These are phyloP conservation scores for Laothoe populi DNA, from an alignment of 2,888 invertebrate genomes.

Conservation along the genomic window DNA sequence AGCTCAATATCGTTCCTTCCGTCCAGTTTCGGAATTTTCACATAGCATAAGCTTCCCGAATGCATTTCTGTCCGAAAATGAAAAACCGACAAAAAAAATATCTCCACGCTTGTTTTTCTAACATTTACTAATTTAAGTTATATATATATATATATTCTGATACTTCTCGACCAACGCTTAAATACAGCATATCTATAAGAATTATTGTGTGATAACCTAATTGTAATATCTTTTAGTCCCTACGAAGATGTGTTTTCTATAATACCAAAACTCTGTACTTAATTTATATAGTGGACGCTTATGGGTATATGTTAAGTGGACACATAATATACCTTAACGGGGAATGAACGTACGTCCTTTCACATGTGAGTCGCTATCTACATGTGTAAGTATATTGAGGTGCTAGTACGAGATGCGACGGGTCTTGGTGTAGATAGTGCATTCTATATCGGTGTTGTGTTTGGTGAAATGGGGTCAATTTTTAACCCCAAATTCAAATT, in stretches of 20 bases:
- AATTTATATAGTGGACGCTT: slow-evolving; percentile 72
- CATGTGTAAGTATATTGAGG: slow-evolving; percentile 23
- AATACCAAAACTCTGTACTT: slow-evolving; percentile 80
- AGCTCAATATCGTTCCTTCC: slow-evolving; percentile 79
- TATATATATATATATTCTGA: slow-evolving; percentile 55
- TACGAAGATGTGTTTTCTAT: slow-evolving; percentile 53
- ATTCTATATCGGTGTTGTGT: slow-evolving; percentile 8
- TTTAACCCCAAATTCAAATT: background rate
- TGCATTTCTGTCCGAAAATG: slow-evolving; percentile 57
- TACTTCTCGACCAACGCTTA: slow-evolving; percentile 81
- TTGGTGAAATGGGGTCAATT: slow-evolving; percentile 5
- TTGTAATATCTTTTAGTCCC: slow-evolving; percentile 77
- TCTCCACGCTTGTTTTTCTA: slow-evolving; percentile 32
- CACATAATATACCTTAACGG: slow-evolving; percentile 21
- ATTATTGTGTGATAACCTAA: slow-evolving; percentile 82
- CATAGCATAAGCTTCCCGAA: slow-evolving; percentile 69
- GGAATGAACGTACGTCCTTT: slow-evolving; percentile 20
- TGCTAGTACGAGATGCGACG: slow-evolving; percentile 21
- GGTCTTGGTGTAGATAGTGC: slow-evolving; percentile 30
- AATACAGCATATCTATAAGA: slow-evolving; percentile 80
- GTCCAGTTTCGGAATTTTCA: slow-evolving; percentile 75
- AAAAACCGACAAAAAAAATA: background rate
- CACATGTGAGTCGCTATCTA: slow-evolving; percentile 25
- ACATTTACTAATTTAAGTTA: slow-evolving; percentile 29
- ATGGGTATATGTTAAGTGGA: slow-evolving; percentile 42